A percentile compares a stretch with the other conserved stretches of the same genome.
Conservation (phyloP, 2,888 invertebrate genomes). For the Netelia melanura region DNA sequence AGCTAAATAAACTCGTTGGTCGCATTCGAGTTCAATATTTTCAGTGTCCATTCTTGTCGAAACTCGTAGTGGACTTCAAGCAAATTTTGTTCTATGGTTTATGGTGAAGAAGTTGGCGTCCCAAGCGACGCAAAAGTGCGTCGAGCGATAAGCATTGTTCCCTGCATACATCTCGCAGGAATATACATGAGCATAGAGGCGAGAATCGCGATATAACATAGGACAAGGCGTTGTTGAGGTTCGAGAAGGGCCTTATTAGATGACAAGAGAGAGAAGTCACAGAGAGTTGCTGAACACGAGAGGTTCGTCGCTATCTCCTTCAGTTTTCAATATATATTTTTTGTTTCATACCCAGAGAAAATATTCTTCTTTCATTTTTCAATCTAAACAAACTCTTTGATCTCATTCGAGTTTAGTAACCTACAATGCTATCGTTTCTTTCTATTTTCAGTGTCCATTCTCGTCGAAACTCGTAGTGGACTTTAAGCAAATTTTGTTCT, state of each 20-base stretch:
- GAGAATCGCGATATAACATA: slow-evolving; percentile 34
- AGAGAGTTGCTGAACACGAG: slow-evolving; percentile 73
- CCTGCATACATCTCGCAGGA: no score
- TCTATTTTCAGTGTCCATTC: background rate
- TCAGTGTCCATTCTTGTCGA: no score
- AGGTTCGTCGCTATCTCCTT: slow-evolving; percentile 76
- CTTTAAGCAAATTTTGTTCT: no score
- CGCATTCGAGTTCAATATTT: background rate
- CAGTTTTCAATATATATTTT: slow-evolving; percentile 73
- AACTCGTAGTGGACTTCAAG: no score
- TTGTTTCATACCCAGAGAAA: background rate
- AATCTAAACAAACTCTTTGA: no score
- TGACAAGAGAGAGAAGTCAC: slow-evolving; percentile 75
- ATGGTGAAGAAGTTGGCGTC: no score
- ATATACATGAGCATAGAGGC: slow-evolving; percentile 37
- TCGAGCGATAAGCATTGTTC: no score
- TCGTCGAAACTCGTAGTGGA: no score
- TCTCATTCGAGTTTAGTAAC: background rate
- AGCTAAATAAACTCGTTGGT: no score
- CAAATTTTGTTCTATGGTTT: no score
- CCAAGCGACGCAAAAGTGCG: no score
- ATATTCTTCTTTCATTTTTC: background rate
- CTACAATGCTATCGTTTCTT: no score
- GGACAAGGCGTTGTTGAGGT: slow-evolving; percentile 49
- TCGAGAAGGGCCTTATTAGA: slow-evolving; percentile 78